A percentile compares a stretch with the other conserved stretches of the same genome.
phyloP scores from a whole-genome alignment of 2,113 vertebrate genomes.

The Mirounga angustirostris region DNA sequence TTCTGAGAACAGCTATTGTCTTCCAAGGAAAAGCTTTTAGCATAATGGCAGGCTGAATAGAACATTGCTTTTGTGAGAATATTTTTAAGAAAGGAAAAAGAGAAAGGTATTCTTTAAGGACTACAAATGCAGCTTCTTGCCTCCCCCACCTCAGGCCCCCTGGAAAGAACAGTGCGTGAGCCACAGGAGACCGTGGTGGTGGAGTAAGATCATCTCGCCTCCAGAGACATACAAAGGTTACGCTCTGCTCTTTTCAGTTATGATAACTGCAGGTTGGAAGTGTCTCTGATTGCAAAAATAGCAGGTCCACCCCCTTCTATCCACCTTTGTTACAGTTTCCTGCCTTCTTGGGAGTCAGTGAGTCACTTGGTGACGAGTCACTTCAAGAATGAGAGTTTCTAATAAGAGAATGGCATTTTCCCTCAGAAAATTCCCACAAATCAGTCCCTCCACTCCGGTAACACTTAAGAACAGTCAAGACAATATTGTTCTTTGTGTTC shows the following conservation, averaged over 20 bases:
- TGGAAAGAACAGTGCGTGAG: not conserved
- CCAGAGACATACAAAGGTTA: slow-evolving; percentile 38
- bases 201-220: slow-evolving; percentile 1
- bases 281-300: slow-evolving; percentile 44
- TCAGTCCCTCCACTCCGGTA: not conserved
- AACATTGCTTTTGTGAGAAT: slow-evolving; percentile 63
- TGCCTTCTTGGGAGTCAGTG: not conserved
- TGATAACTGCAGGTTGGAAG: not conserved
- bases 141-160: not conserved
- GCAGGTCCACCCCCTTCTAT: not conserved
- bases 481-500: not conserved
- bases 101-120: slow-evolving; percentile 66
- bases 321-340: not conserved
- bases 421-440: not conserved
- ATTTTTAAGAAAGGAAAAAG: slow-evolving; percentile 65
- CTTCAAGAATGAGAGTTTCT: not conserved
- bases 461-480: not conserved
- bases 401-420: not conserved
- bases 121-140: not conserved
- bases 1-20: slow-evolving; percentile 77
- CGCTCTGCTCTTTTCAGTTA: not conserved
- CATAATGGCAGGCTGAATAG: slow-evolving; percentile 76
- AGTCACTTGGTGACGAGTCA: not conserved
- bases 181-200: not conserved
- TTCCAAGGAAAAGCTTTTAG: slow-evolving; percentile 80